These are phyloP conservation scores for Sitta carolinensis DNA, from an alignment of 2,797 vertebrate species.

Conservation along the genomic window DNA sequence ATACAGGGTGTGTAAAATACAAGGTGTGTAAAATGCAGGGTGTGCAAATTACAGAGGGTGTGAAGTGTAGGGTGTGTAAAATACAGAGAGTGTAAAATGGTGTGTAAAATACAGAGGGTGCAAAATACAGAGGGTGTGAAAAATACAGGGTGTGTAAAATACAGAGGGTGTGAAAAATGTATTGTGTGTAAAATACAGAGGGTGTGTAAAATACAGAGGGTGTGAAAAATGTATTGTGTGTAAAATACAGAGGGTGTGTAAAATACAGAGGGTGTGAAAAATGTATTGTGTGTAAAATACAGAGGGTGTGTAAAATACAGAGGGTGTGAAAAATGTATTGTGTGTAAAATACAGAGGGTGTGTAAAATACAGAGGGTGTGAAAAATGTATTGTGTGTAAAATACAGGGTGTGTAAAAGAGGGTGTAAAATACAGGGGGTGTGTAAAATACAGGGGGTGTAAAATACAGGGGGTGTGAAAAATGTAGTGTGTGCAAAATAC, in stretches of 20 bases:
- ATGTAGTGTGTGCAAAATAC: rapidly evolving
- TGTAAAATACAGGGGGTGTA: rapidly evolving
- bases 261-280: rapidly evolving
- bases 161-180: rapidly evolving
- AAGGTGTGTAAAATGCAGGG: rapidly evolving
- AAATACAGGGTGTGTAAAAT: rapidly evolving
- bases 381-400: neutral
- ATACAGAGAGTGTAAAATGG: no score
- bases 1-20: rapidly evolving
- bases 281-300: rapidly evolving
- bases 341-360: rapidly evolving
- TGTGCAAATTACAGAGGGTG: rapidly evolving
- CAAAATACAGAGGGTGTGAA: rapidly evolving
- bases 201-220: rapidly evolving
- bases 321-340: no score
- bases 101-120: rapidly evolving
- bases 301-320: neutral
- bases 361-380: neutral
- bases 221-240: rapidly evolving
- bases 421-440: neutral
- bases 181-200: rapidly evolving
- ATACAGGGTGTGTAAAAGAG: no score
- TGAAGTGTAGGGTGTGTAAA: rapidly evolving
- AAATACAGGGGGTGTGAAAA: neutral
- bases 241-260: rapidly evolving